Base-by-base conservation (phyloP, 2,113 vertebrate species). In the Pygoscelis antarcticus region DNA sequence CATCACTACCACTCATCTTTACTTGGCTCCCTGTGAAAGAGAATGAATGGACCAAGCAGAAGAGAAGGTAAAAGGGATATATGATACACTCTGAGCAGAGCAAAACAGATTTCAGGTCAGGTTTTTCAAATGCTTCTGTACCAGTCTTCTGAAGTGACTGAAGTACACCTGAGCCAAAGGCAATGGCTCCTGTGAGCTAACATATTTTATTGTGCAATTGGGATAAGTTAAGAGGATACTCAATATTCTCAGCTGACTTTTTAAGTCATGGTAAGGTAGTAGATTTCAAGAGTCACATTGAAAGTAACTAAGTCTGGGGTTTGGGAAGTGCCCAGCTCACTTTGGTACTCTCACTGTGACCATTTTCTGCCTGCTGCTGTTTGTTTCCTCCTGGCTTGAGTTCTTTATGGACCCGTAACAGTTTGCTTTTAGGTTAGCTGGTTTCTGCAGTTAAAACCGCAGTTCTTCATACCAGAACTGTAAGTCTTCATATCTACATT, bases 231-330 rank as follows among this genome's bases (percentile, higher is more conserved):
- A 54, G 54, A 69, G 85, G 60, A 11, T 70, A 6, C 11, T 75
- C n/a, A 3, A 2, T 49, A 9, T 54, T 62, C 81, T 52, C 52
- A 40, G 36, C 30, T 5, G 9, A 4, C 8, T 30, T 25, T 46
- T 16, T 11, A 34, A 64, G 68, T 34, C 8, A 0, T 13, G 6
- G 26, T 71, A 6, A 21, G 7, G 38, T 4, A 3, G 17, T 10
- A 15, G 60, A 10, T 87, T 58, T 49, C 47, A 54, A 16, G 47
- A 82, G n/a, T 55, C 52, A 22, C 25, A 2, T 0, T 44, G 36
- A 14, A 46, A 78, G 38, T 44, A 36, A 27, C 26, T 16, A 6
- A 16, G 23, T 6, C 34, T n/a, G 38, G 60, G 22, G 10, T 70
- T 69, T 85, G 64, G 40, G 58, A 69, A 42, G 54, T 29, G 32